Base-by-base conservation (phyloP, 2,888 invertebrate species). In the Thysanoteuthis rhombus region DNA sequence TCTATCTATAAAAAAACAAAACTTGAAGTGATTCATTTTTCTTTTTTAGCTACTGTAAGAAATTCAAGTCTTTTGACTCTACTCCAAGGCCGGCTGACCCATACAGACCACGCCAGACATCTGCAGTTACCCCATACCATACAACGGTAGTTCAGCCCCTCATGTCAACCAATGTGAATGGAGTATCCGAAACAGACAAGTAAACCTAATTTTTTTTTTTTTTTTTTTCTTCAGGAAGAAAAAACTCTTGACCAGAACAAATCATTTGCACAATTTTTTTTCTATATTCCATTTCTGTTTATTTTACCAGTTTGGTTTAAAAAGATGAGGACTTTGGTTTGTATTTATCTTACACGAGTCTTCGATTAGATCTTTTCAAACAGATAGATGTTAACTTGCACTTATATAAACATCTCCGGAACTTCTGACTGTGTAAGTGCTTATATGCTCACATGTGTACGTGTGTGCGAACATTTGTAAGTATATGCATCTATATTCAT, bases 51-150 rank as follows among this genome's bases (percentile, higher is more conserved):
- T 92, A n/a, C 42, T 92, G 42, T n/a, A 92, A 45, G 40, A 45
- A 92, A 40, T 92, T 28, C 45, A 92, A 45, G 42, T n/a, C 40
- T n/a, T 40, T 39, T 45, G 45, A 92, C 6, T 40, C 92, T 32
- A 28, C 12, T n/a, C n/a, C 16, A 42, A 92, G 92, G 32, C 45
- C 42, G 42, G n/a, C 32, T 45, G 92, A 92, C 5, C 40, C 32
- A 40, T 10, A 25, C 19, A 45, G 92, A 45, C 5, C 25, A n/a
- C 92, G 92, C 19, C 92, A 40, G 19, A 92, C 92, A 40, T 92
- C 92, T 28, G 45, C 92, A 16, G 92, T 92, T 40, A 92, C 45
- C n/a, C 92, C 92, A 40, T 92, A 92, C 32, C 92, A 92, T 6
- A 92, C 92, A 40, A 92, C 40, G 19, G 16, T 92, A 19, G 45